Evolutionary conservation across 2,888 invertebrate species (phyloP).

Genomic region (Scrobipalpa atriplicella): DNA sequence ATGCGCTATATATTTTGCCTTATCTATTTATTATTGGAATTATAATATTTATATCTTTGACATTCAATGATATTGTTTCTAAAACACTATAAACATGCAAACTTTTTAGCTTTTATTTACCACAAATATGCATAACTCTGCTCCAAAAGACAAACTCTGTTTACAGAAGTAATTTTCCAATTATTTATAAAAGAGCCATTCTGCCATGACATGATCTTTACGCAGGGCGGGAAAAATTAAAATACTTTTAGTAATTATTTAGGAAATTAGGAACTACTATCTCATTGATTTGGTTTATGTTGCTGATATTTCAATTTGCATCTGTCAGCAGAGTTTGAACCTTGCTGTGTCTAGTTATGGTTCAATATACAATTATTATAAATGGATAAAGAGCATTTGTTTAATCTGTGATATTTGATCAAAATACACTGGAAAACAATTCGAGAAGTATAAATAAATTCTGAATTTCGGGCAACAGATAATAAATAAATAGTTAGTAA

Average conservation of each 20-base stretch:
- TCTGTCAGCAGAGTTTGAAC: neutral
- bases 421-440: no score
- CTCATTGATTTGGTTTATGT: neutral
- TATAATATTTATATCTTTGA: no score
- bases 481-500: no score
- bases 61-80: neutral
- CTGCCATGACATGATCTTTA: no score
- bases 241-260: no score
- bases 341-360: neutral
- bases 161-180: no score
- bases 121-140: no score
- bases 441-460: no score
- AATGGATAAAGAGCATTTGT: conserved; percentile 12
- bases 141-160: no score
- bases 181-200: no score
- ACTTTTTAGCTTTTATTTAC: neutral
- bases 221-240: neutral
- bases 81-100: neutral
- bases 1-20: neutral
- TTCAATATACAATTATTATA: neutral
- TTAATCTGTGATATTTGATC: conserved; percentile 3
- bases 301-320: neutral
- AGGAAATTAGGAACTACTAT: neutral
- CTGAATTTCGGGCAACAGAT: no score
- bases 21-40: neutral